A percentile compares a stretch with the other conserved stretches of the same genome.
Evolutionary conservation across 2,113 vertebrate species (phyloP).

Genomic region (Cryptotis parvus): DNA sequence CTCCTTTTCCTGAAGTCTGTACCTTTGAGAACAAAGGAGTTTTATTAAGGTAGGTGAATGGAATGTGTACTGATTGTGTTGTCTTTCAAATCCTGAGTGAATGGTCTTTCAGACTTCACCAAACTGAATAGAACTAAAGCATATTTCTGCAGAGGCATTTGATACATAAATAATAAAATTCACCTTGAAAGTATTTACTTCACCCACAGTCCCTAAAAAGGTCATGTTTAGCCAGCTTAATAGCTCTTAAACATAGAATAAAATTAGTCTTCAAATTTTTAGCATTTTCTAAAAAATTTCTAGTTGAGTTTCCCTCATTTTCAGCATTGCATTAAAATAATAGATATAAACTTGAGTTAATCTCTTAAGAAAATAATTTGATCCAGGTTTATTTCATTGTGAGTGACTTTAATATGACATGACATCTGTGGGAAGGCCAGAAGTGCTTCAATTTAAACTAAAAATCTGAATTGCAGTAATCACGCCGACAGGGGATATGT

Average conservation of each 20-base stretch:
- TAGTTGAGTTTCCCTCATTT: neutral
- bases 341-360: neutral
- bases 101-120: conserved; percentile 45
- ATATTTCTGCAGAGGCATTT: conserved; percentile 3
- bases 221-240: neutral
- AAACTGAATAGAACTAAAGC: neutral
- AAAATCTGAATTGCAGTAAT: neutral
- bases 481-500: conserved; percentile 4
- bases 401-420: neutral
- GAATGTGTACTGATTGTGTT: neutral
- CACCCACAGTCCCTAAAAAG: neutral
- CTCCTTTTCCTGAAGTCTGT: conserved; percentile 15
- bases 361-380: neutral
- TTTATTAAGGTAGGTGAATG: conserved; percentile 5
- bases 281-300: neutral
- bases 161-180: neutral
- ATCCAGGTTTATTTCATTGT: conserved; percentile 22
- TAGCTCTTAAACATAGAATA: neutral
- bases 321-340: neutral
- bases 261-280: neutral
- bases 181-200: conserved; percentile 15
- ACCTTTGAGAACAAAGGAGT: neutral
- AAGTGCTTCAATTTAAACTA: conserved; percentile 17
- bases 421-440: neutral
- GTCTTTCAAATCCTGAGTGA: conserved; percentile 13